Base-by-base conservation (phyloP, 2,888 invertebrate species). In the Odontocolon sp. region DNA sequence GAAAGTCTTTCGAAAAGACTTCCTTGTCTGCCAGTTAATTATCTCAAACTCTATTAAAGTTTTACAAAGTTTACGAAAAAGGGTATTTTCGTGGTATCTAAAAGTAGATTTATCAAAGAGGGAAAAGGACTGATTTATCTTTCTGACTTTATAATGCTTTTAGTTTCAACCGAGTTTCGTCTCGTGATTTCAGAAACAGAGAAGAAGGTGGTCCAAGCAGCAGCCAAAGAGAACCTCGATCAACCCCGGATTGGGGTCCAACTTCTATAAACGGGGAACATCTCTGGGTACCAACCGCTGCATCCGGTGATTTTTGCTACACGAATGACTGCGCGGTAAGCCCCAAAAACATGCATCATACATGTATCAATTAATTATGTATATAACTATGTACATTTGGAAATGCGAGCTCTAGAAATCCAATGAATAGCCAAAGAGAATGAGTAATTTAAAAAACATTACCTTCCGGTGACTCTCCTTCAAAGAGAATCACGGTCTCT, bases 261-360 rank as follows among this genome's bases (percentile, higher is more conserved):
- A 91, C 92, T 69, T 97, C 98, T n/a, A 91, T 96, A 86, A 97
- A 96, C 91, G 97, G 97, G 36, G 98, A 98, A 88, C 98, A 98
- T 91, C 94, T 97, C 82, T 98, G 98, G 98, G 94, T 96, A 80
- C 95, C 97, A 77, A 96, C 97, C 66, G 96, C 96, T 70, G 96
- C 96, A 69, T 98, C 98, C 57, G 97, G 97, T 21, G 98, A 98
- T 91, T 95, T 97, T 90, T 98, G 98, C 91, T 98, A 98, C 90
- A 95, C 97, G 66, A 96, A 96, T 82, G 97, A 97, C 88, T 98
- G 98, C 90, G 94, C 95, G 92, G 96, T 96, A 91, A 92, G 92
- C 91, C 9, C 5, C 18, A 33, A 42, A 9, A 2, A 33, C 21
- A 14, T 2, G 4, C 5, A 18, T 40, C n/a, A 52, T 47, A 2